A percentile compares a stretch with the other conserved stretches of the same genome.
Evolutionary conservation across 92 coral and sea anemone genomes (phyloP).

Genomic region (Zoanthus sansibaricus): DNA sequence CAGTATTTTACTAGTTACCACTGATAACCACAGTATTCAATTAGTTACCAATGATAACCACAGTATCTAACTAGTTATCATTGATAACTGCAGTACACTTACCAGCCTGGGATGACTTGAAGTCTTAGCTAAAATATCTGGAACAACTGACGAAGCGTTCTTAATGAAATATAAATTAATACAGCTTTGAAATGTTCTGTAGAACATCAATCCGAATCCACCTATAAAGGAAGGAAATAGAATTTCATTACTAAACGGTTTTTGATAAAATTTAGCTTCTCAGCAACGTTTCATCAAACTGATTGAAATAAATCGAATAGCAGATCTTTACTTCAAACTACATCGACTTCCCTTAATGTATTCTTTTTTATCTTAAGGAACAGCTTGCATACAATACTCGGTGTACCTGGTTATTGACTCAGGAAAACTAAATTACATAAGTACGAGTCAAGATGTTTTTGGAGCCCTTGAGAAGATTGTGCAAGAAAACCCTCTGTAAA

Average conservation of each 20-base stretch:
- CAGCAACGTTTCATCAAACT: neutral
- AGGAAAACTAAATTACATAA: neutral
- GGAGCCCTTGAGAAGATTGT: neutral
- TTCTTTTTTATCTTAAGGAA: neutral
- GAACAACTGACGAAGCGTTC: slow-evolving; percentile 56
- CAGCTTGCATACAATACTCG: neutral
- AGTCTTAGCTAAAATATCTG: slow-evolving; percentile 64
- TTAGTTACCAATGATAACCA: neutral
- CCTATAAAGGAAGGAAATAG: slow-evolving; percentile 42
- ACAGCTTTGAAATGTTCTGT: slow-evolving; percentile 81
- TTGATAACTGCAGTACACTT: neutral
- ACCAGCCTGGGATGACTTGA: slow-evolving; percentile 66
- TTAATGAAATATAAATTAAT: slow-evolving; percentile 73
- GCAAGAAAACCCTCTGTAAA: neutral
- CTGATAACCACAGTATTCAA: too few species aligned
- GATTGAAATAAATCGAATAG: too few species aligned
- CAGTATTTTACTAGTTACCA: too few species aligned
- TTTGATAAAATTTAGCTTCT: neutral
- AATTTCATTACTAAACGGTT: neutral
- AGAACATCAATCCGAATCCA: slow-evolving; percentile 72
- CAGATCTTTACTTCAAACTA: neutral
- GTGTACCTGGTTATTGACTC: neutral
- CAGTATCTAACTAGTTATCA: too few species aligned
- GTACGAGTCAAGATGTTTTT: neutral
- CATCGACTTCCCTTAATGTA: neutral